Percentiles rank a stretch among this genome's conserved stretches.
phyloP scores from a whole-genome alignment of 1,140 invertebrate genomes.

The Drosophila sproati region DNA sequence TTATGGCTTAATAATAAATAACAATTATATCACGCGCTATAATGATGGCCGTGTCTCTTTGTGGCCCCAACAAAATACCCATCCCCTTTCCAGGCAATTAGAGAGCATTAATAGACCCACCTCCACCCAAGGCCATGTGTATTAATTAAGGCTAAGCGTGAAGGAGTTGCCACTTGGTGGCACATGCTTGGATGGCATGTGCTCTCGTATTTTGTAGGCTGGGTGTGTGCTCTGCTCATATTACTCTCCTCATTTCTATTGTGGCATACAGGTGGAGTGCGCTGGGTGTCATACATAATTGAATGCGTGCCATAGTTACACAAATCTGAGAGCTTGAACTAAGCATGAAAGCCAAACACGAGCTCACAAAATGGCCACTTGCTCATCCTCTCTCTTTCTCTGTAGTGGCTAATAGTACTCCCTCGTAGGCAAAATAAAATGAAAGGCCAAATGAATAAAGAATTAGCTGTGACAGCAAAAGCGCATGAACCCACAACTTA shows the following conservation, averaged over 20 bases:
- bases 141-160: slow-evolving; percentile 66
- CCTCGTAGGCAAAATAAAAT: slow-evolving; percentile 24
- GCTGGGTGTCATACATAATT: slow-evolving; percentile 59
- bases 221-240: neutral
- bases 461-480: slow-evolving; percentile 57
- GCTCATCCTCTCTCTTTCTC: neutral
- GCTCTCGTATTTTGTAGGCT: neutral
- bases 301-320: slow-evolving; percentile 61
- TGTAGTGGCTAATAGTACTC: slow-evolving; percentile 6
- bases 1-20: slow-evolving; percentile 63
- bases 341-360: slow-evolving; percentile 48
- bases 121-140: slow-evolving; percentile 43
- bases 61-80: too few relatives aligned
- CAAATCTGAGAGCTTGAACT: slow-evolving; percentile 52
- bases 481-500: slow-evolving; percentile 6
- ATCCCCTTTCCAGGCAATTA: slow-evolving; percentile 48
- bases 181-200: slow-evolving; percentile 13
- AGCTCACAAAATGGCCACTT: slow-evolving; percentile 49
- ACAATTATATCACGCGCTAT: slow-evolving; percentile 61
- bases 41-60: slow-evolving; percentile 25
- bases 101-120: slow-evolving; percentile 58
- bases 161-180: slow-evolving; percentile 30
- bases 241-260: neutral
- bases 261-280: slow-evolving; percentile 3
- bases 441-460: slow-evolving; percentile 74